Evolutionary conservation across 2,113 vertebrate species (phyloP).

Genomic region (Coreoperca whiteheadi): DNA sequence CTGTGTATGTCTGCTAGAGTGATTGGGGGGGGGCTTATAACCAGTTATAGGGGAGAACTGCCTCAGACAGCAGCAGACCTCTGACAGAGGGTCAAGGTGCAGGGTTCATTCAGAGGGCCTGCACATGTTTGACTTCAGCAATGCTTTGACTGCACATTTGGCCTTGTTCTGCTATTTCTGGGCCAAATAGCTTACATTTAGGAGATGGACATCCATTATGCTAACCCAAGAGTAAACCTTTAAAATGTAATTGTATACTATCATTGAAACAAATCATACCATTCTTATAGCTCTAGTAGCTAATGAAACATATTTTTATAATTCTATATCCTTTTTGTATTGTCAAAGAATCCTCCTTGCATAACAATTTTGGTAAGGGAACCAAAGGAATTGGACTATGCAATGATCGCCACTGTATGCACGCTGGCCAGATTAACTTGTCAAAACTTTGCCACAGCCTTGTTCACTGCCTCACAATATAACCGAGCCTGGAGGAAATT

Average conservation of each 20-base stretch:
- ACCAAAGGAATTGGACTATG: background rate
- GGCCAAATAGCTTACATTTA: background rate
- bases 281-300: background rate
- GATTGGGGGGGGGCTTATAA: constrained; percentile 36
- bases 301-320: background rate
- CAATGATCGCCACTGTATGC: background rate
- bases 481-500: background rate
- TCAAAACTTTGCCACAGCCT: background rate
- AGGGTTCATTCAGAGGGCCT: constrained; percentile 9
- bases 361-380: background rate
- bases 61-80: constrained; percentile 22
- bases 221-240: background rate
- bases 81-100: constrained; percentile 4
- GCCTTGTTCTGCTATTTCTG: background rate
- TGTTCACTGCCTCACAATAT: background rate
- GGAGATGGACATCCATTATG: background rate
- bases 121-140: constrained; percentile 11
- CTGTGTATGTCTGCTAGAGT: constrained; percentile 55
- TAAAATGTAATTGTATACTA: background rate
- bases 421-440: background rate
- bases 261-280: background rate
- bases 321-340: background rate
- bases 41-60: background rate
- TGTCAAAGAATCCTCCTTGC: background rate
- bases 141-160: background rate